Evolutionary conservation across 2,797 vertebrate species (phyloP), one percentile per base, ranked within the genome.

Genomic region (Hirundo rustica): DNA sequence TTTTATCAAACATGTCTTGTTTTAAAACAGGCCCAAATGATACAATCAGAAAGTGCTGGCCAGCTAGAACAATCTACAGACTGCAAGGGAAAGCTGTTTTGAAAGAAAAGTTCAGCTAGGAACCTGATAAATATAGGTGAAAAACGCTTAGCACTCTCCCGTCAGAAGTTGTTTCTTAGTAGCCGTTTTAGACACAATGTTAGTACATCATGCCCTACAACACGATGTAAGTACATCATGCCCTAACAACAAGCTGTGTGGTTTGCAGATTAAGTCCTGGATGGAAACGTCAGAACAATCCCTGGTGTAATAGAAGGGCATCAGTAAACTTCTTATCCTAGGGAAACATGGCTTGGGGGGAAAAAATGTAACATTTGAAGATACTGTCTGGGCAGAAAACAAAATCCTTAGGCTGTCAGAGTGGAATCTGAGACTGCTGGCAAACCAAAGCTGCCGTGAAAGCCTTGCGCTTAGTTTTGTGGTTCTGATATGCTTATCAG

Each of bases 401-500:
- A 85, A 91, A 92, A 91, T 82, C 47, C 36, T 71, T 53, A 26
- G 30, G 8, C 57, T 88, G 51, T 72, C 34, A 67, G 85, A 79
- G 53, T 65, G 50, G 57, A 91, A 77, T 88, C 54, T 68, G 72
- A 93, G 72, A 30, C 61, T 71, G 72, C 75, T 2, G 4, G 65
- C 48, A 74, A 91, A 64, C n/a, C 61, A 89, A 89, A 75, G 42
- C 45, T 89, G 45, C 0, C 0, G 32, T 0, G 0, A 61, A 83
- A 93, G 48, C 75, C 38, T 67, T 83, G 68, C 36, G 27, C 42
- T 65, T 92, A 64, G 26, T 80, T 71, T 76, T 80, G 45, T 80
- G 75, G 32, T 67, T 92, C 92, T 88, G 87, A 38, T 91, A 29
- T 85, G 57, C 68, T 96, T 92, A 95, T 92, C 91, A 94, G 85